A percentile compares a stretch with the other conserved stretches of the same genome.
These are phyloP conservation scores for Trinectes maculatus DNA, from an alignment of 2,113 vertebrate species.

Conservation along the genomic window DNA sequence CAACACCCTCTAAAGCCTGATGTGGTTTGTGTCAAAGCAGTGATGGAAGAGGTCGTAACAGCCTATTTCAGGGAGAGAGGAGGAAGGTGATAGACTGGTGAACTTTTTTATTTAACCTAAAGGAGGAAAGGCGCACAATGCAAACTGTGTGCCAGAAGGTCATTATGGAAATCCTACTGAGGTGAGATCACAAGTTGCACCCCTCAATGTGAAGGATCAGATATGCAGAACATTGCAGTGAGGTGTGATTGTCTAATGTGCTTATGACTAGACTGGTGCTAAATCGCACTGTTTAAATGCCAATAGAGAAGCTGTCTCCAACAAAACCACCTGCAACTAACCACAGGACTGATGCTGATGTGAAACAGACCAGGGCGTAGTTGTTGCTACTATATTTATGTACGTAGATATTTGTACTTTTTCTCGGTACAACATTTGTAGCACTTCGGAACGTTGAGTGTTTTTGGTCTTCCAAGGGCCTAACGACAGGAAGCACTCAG, in stretches of 20 bases:
- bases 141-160: slow-evolving; percentile 39
- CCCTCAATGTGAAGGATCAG: slow-evolving; percentile 28
- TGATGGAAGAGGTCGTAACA: slow-evolving; percentile 54
- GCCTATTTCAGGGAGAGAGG: slow-evolving; percentile 34
- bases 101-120: slow-evolving; percentile 55
- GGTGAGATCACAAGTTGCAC: slow-evolving; percentile 50
- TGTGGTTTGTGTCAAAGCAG: slow-evolving; percentile 43
- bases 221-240: no score
- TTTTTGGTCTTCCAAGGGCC: no score
- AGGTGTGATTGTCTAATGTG: background rate
- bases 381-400: background rate
- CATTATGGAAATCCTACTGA: slow-evolving; percentile 23
- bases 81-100: slow-evolving; percentile 51
- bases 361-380: background rate
- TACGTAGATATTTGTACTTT: background rate
- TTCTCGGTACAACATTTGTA: background rate
- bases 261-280: background rate
- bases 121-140: slow-evolving; percentile 33
- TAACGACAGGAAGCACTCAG: no score
- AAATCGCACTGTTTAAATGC: background rate
- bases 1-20: slow-evolving; percentile 42
- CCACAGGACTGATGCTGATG: background rate
- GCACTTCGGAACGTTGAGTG: background rate
- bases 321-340: background rate
- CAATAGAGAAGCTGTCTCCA: background rate